These are phyloP conservation scores for Dicyrtomina minuta DNA, from an alignment of 2,888 invertebrate genomes.

Conservation along the genomic window DNA sequence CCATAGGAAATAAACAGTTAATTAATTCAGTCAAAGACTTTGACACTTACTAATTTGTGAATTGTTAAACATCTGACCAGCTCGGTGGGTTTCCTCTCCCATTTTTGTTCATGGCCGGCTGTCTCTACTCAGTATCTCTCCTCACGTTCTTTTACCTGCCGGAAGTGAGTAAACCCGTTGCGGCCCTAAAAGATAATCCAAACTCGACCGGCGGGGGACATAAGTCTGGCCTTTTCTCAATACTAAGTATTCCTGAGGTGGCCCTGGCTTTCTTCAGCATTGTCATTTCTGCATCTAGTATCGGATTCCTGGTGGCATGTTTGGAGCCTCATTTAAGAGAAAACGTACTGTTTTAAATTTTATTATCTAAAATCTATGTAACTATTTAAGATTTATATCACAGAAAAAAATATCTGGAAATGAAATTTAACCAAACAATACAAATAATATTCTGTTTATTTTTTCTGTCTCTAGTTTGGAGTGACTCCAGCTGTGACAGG, in stretches of 20 bases:
- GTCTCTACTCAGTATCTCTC: conserved; percentile 55
- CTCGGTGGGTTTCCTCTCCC: conserved; percentile 58
- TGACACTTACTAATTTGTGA: no score
- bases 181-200: no score
- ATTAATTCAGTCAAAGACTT: no score
- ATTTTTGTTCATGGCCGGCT: conserved; percentile 57
- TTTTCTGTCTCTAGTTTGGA: conserved; percentile 49
- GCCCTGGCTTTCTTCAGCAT: conserved; percentile 56
- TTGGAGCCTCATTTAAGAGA: conserved; percentile 64
- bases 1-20: no score
- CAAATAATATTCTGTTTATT: no score
- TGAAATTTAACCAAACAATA: no score
- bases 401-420: no score
- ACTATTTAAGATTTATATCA: no score
- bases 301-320: conserved; percentile 62
- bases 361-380: conserved; percentile 31
- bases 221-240: neutral
- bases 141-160: conserved; percentile 56
- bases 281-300: conserved; percentile 56
- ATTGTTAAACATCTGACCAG: no score
- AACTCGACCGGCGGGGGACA: no score
- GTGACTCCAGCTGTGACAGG: conserved; percentile 54
- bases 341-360: conserved; percentile 37
- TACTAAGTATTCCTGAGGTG: conserved; percentile 55
- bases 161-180: conserved; percentile 40